phyloP scores from a whole-genome alignment of 2,113 vertebrate species.

The Suricata suricatta region DNA sequence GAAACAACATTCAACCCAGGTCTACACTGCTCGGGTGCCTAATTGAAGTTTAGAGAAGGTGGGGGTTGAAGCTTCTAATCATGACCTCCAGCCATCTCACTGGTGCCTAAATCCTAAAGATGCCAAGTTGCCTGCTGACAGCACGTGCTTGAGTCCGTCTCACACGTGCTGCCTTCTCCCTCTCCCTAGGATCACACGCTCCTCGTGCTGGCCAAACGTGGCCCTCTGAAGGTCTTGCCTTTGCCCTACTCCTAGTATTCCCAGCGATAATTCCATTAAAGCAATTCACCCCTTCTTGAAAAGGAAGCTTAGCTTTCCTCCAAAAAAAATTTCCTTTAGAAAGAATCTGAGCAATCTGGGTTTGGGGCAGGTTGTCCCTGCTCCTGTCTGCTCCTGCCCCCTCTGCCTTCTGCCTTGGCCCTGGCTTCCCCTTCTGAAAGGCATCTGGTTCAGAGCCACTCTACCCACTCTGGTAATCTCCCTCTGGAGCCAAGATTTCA shows the following conservation, averaged over 20 bases:
- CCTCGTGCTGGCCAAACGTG: background rate
- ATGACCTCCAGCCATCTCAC: background rate
- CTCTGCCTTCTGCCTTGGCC: background rate
- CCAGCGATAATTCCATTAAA: background rate
- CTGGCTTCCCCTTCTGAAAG: background rate
- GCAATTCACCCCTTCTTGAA: background rate
- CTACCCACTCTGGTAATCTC: background rate
- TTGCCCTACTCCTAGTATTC: background rate
- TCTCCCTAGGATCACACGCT: background rate
- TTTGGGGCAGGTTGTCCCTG: background rate
- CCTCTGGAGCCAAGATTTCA: background rate
- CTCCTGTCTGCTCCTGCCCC: background rate
- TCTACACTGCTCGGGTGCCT: background rate
- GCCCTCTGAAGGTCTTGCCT: background rate
- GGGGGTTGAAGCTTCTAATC: background rate
- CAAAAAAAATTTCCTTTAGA: background rate
- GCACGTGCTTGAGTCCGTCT: background rate
- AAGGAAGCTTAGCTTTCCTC: background rate
- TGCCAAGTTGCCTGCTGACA: background rate
- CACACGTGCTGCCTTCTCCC: fast-evolving
- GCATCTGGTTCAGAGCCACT: background rate
- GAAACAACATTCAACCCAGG: background rate
- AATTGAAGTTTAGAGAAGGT: background rate
- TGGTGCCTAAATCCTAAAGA: background rate
- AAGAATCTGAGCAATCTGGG: background rate